Evolutionary conservation across 53 echinoderm and acorn worm genomes (phyloP).

Genomic region (Echinometra lucunter): DNA sequence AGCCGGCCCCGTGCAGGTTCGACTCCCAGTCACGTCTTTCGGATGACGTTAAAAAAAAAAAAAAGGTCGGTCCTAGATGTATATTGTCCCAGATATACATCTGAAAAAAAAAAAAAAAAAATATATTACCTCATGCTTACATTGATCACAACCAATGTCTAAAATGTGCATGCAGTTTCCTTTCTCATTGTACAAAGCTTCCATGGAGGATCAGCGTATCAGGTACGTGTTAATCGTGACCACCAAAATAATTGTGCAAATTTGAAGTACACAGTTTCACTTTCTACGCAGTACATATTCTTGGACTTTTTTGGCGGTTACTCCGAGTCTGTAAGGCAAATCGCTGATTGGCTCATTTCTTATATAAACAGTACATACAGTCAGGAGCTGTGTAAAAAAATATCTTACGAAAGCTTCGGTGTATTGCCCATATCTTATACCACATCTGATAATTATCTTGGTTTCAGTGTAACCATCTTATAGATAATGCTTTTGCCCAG

Average conservation of each 20-base stretch:
- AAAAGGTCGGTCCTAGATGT: no score
- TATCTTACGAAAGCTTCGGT: background rate
- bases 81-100: no score
- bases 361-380: background rate
- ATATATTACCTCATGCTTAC: no score
- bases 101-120: no score
- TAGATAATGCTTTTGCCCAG: background rate
- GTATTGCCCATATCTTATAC: background rate
- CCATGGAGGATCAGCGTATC: background rate
- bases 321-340: background rate
- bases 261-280: background rate
- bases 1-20: no score
- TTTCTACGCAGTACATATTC: background rate
- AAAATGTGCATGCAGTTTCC: background rate
- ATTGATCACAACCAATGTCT: background rate
- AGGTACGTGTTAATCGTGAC: background rate
- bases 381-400: no score
- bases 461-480: background rate
- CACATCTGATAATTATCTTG: background rate
- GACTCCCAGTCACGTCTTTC: no score
- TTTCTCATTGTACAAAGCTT: conserved; percentile 6
- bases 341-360: background rate
- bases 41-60: no score
- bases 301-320: background rate
- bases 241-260: background rate